Evolutionary conservation across 2,888 invertebrate genomes (phyloP).

Genomic region (Diaprepes abbreviatus): DNA sequence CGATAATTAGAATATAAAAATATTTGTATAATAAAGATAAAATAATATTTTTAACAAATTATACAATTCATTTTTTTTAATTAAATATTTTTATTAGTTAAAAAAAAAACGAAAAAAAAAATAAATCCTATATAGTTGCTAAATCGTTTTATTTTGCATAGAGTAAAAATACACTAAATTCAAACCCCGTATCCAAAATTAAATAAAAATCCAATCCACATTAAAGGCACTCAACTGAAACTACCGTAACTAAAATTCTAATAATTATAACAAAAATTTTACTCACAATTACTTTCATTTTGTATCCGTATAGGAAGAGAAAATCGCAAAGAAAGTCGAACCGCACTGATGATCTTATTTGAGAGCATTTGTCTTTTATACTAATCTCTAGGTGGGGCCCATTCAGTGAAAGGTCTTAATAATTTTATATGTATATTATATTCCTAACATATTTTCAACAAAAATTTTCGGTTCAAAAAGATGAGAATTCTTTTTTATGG

Average conservation of each 20-base stretch:
- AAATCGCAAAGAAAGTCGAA: conserved; percentile 56
- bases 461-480: conserved; percentile 16
- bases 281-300: conserved; percentile 60
- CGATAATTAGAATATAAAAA: too few species aligned
- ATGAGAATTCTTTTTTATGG: conserved; percentile 17
- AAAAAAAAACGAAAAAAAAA: too few species aligned
- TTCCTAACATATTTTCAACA: conserved; percentile 7
- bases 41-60: too few species aligned
- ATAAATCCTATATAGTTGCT: too few species aligned
- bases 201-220: conserved; percentile 25
- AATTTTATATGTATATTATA: conserved; percentile 21
- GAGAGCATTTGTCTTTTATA: conserved; percentile 58
- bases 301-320: conserved; percentile 50
- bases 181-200: not conserved
- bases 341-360: conserved; percentile 59
- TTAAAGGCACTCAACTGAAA: conserved; percentile 4
- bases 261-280: conserved; percentile 30
- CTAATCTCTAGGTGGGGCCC: conserved; percentile 57
- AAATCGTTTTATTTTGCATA: too few species aligned
- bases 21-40: too few species aligned
- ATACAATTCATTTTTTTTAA: too few species aligned
- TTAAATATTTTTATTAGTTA: too few species aligned
- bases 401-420: conserved; percentile 57
- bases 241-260: conserved; percentile 11
- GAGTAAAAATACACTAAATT: not conserved